Base-by-base conservation (phyloP, 92 coral and sea anemone species). In the Nematostella vectensis region DNA sequence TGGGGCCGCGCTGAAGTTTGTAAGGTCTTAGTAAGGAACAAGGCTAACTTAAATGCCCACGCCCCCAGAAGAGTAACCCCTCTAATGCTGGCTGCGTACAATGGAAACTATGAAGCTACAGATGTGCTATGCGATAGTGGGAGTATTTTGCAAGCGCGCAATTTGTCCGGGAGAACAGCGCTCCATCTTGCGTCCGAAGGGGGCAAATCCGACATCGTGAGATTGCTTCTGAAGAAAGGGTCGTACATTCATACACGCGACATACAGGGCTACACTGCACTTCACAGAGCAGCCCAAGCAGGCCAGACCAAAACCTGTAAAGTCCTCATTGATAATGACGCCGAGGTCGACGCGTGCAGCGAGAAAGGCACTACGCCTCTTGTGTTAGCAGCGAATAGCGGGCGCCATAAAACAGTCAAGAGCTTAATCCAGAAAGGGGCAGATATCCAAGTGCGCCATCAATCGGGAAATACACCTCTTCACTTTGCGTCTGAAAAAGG, bases 401-500 rank as follows among this genome's bases (percentile, higher is more conserved):
- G 87, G 1, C 78, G 74, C 19, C 26, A 57, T 10, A 70, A 57
- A 28, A 65, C 81, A 13, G 70, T 73, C 31, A 79, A 61, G 30
- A 47, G 65, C 21, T 75, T 83, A 2, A 20, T 83, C 28, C 62
- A 43, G 26, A 39, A 29, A 25, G 79, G 79, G 11, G 74, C 94
- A 0, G 57, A 68, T 47, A 22, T 76, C 8, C 42, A 69, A 11
- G 62, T 61, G 2, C 20, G 69, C 12, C 81, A 79, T 4, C 24
- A 54, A 2, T 31, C 80, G 1, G 80, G 80, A 1, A 83, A 72
- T 50, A 74, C 79, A 29, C 49, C 86, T 11, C 68, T 83, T 36
- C 85, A 79, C 43, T 79, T 78, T 47, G 82, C 94, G 20, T 76
- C 87, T 1, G 94, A 83, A 55, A 78, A 76, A 49, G 94, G 94